Conservation (phyloP, 2,888 invertebrate genomes). For the Cephus spinipes region DNA sequence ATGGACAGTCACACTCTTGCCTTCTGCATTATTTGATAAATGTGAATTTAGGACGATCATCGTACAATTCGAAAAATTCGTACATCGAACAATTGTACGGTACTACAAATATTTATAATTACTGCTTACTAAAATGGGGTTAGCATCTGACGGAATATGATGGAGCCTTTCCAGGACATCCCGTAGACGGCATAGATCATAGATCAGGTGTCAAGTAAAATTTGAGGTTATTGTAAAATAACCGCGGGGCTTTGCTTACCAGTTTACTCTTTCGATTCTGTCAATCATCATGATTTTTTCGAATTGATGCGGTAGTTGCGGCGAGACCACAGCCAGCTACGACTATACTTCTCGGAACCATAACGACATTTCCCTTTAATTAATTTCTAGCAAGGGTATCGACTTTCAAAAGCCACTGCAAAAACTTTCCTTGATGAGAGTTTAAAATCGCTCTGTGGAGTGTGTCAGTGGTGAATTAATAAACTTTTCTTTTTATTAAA, state of each 20-base stretch:
- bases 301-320: conserved; percentile 31
- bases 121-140: too few species aligned
- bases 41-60: too few species aligned
- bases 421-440: conserved; percentile 11
- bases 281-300: conserved; percentile 44
- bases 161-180: not conserved
- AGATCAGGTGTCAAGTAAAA: conserved; percentile 3
- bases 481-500: not conserved
- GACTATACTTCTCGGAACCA: conserved; percentile 15
- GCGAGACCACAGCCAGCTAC: conserved; percentile 25
- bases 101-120: too few species aligned
- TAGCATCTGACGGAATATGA: not conserved
- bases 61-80: too few species aligned
- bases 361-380: conserved; percentile 40
- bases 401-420: conserved; percentile 23
- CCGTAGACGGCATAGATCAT: not conserved
- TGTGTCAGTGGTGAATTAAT: not conserved
- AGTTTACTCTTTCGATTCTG: conserved; percentile 36
- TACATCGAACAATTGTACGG: too few species aligned
- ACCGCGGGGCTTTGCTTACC: conserved; percentile 18
- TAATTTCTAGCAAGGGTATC: conserved; percentile 36
- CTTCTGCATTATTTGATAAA: too few species aligned
- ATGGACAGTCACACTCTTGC: too few species aligned
- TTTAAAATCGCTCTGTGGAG: not conserved
- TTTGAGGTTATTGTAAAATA: not conserved